These are phyloP conservation scores for Trypoxylus dichotomus DNA, from an alignment of 1,140 invertebrate species.

Conservation along the genomic window DNA sequence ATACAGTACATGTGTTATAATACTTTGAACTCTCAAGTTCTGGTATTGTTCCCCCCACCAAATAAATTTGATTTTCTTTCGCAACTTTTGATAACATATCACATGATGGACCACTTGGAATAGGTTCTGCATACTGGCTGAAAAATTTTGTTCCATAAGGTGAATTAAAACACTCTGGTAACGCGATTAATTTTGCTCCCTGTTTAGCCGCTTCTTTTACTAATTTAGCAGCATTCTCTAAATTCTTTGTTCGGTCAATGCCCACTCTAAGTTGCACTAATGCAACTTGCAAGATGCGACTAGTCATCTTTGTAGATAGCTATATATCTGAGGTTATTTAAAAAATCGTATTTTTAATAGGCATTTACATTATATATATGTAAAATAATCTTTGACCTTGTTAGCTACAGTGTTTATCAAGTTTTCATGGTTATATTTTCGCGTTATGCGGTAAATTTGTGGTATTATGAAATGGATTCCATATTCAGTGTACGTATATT, in stretches of 20 bases:
- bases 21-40: slow-evolving; percentile 71
- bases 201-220: slow-evolving; percentile 74
- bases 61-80: slow-evolving; percentile 74
- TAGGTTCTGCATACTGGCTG: slow-evolving; percentile 80
- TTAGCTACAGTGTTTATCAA: not conserved
- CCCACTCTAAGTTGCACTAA: slow-evolving; percentile 80
- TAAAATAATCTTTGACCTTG: slow-evolving; percentile 17
- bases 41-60: slow-evolving; percentile 90
- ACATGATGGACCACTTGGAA: slow-evolving; percentile 77
- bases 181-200: slow-evolving; percentile 75
- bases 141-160: slow-evolving; percentile 92
- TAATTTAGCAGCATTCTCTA: slow-evolving; percentile 69
- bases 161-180: slow-evolving; percentile 94
- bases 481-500: too few relatives aligned
- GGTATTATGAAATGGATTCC: too few relatives aligned
- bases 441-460: not conserved
- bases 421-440: not conserved
- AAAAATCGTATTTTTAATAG: not conserved
- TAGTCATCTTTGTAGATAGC: not conserved
- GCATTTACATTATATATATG: not conserved
- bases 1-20: slow-evolving; percentile 92
- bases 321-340: too few relatives aligned
- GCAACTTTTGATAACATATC: slow-evolving; percentile 72
- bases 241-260: slow-evolving; percentile 74
- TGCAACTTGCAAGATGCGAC: slow-evolving; percentile 52